These are phyloP conservation scores for Protonibea diacanthus DNA, from an alignment of 2,797 vertebrate species.

Conservation along the genomic window DNA sequence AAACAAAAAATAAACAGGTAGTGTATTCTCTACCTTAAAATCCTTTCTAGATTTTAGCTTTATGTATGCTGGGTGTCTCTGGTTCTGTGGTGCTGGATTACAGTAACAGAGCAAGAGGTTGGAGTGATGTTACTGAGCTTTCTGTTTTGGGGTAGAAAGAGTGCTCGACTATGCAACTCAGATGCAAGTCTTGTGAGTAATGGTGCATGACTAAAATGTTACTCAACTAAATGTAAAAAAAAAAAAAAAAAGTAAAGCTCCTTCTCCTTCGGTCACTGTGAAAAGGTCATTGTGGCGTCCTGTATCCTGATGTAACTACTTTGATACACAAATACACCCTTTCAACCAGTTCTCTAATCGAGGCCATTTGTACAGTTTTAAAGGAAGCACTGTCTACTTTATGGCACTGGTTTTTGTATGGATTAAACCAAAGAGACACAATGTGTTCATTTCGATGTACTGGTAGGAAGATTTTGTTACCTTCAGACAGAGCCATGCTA, in stretches of 20 bases:
- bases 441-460: not conserved
- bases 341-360: not conserved
- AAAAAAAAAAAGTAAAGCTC: not conserved
- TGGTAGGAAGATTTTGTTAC: not conserved
- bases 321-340: not conserved
- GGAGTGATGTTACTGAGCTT: not conserved
- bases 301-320: not conserved
- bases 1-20: slow-evolving; percentile 48
- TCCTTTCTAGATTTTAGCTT: not conserved
- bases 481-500: not conserved
- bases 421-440: not conserved
- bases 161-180: not conserved
- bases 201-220: not conserved
- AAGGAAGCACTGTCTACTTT: not conserved
- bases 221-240: not conserved
- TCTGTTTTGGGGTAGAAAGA: not conserved
- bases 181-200: slow-evolving; percentile 4
- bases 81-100: not conserved
- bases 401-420: not conserved
- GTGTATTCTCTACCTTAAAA: slow-evolving; percentile 9
- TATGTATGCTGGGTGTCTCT: not conserved
- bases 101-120: slow-evolving; percentile 2
- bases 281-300: not conserved
- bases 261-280: not conserved
- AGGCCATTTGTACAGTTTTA: not conserved